Base-by-base conservation (phyloP, 2,113 vertebrate species). In the Ptilonorhynchus violaceus region DNA sequence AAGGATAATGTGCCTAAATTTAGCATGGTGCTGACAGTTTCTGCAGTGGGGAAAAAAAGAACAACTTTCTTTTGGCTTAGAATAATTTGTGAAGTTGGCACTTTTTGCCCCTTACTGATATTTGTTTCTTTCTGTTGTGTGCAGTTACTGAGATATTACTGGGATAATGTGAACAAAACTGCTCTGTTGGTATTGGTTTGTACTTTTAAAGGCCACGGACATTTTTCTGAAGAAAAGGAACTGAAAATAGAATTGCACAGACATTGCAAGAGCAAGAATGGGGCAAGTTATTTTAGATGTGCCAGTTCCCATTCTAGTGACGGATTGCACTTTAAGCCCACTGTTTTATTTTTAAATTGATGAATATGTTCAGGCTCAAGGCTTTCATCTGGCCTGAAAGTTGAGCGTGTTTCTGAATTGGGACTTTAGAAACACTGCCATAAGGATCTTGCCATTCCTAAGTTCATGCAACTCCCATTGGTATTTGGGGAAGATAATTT, bases 231-330 rank as follows among this genome's bases (percentile, higher is more conserved):
- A 80, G 81, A 76, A 88, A 93, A 88, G 85, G 70, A 95, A 79
- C 84, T 74, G 78, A 93, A 96, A 94, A 80, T 59, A 88, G 78
- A 93, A 88, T 91, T 77, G 58, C 70, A 66, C 50, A 76, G 63
- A 41, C 35, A 31, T 52, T 90, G 67, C 92, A 94, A 87, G 46
- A 73, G 41, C 72, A 75, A 35, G 69, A 86, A 47, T 23, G 27
- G 30, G 77, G 46, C 67, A 79, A 83, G 67, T 85, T 88, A 74
- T 79, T 97, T 92, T 22, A 47, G 42, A 85, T 70, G 66, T 93
- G 82, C 35, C 94, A 81, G 56, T 94, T 94, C 80, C 73, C 47
- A 52, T 90, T 92, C 85, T 75, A 70, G 75, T 72, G 83, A 81
- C 1, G 52, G 73, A 78, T 56, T 88, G 64, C 79, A 52, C 60